phyloP scores from a whole-genome alignment of 1,140 invertebrate genomes.

The Littorina saxatilis region DNA sequence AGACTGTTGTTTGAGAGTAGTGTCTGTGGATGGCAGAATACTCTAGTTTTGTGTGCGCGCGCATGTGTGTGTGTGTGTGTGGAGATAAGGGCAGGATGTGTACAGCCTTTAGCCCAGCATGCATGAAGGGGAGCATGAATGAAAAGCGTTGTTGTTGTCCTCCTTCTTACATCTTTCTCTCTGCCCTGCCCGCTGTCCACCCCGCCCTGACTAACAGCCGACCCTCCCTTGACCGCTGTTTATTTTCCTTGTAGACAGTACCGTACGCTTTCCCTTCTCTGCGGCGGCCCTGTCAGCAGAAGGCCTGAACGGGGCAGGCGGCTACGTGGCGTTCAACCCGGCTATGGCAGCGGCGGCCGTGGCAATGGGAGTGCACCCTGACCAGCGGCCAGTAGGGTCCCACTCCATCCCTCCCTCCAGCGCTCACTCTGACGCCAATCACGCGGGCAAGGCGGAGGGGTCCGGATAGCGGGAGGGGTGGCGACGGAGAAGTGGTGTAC shows the following conservation, averaged over 20 bases:
- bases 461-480: background rate
- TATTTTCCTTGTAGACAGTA: conserved; percentile 37
- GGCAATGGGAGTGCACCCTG: conserved; percentile 16
- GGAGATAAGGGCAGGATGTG: too few relatives aligned
- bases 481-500: too few relatives aligned
- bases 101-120: too few relatives aligned
- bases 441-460: background rate
- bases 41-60: too few relatives aligned
- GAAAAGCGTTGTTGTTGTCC: too few relatives aligned
- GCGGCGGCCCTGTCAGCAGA: background rate
- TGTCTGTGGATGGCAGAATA: too few relatives aligned
- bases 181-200: background rate
- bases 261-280: conserved; percentile 19
- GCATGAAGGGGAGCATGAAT: conserved; percentile 9
- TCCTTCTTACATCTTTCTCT: background rate
- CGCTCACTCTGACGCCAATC: conserved; percentile 18
- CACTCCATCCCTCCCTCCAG: conserved; percentile 8
- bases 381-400: background rate
- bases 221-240: conserved; percentile 18
- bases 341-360: conserved; percentile 12
- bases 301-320: background rate
- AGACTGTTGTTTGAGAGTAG: too few relatives aligned
- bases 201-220: background rate
- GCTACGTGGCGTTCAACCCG: conserved; percentile 4
- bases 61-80: too few relatives aligned